Percentiles rank a stretch among this genome's conserved stretches.
Conservation (phyloP, 2,113 vertebrate genomes). For the Sander vitreus region DNA sequence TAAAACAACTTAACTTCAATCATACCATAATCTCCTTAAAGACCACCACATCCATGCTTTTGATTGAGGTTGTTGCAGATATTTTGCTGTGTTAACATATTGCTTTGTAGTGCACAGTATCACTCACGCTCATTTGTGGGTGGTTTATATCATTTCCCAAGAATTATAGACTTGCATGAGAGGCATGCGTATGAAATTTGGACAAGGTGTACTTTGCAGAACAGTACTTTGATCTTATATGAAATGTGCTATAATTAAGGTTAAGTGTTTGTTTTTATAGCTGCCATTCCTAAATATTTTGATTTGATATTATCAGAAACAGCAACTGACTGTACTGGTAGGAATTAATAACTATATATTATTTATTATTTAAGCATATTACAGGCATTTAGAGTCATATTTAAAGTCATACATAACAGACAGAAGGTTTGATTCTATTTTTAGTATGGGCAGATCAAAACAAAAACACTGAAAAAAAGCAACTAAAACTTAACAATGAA, state of each 20-base stretch:
- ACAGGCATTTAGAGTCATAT: no score
- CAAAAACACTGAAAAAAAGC: background rate
- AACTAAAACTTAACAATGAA: background rate
- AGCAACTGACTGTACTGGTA: no score
- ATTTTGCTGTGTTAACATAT: background rate
- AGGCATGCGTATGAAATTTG: conserved; percentile 6
- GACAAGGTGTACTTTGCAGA: conserved; percentile 27
- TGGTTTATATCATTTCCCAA: background rate
- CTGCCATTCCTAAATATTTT: no score
- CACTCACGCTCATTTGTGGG: background rate
- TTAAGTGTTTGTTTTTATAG: no score
- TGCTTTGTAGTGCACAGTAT: background rate
- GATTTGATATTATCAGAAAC: no score
- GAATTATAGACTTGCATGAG: conserved; percentile 22
- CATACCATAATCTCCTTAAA: background rate
- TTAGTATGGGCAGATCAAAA: background rate
- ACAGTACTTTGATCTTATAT: background rate
- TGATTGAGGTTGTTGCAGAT: background rate
- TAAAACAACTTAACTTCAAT: conserved; percentile 4
- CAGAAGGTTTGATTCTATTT: background rate
- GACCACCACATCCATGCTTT: background rate
- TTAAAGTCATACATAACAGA: no score
- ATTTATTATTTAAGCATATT: no score
- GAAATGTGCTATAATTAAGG: no score
- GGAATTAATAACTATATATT: no score